phyloP scores from a whole-genome alignment of 92 coral and sea anemone genomes.

The Nematostella vectensis region DNA sequence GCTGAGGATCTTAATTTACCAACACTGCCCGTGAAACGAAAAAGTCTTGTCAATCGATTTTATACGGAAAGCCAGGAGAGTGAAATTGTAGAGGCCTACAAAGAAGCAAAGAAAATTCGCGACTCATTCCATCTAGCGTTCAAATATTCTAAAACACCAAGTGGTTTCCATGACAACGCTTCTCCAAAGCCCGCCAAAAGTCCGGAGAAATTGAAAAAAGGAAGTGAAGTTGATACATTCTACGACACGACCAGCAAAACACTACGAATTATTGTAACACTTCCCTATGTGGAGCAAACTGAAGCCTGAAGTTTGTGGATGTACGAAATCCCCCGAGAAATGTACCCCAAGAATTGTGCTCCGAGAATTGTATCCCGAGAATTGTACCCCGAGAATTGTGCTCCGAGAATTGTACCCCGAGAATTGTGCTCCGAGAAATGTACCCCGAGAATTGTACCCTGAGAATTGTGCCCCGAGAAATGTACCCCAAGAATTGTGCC shows the following conservation, averaged over 20 bases:
- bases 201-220: neutral
- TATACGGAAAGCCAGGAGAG: slow-evolving; percentile 12
- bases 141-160: slow-evolving; percentile 11
- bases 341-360: too few relatives aligned
- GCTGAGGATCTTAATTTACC: slow-evolving; percentile 7
- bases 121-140: slow-evolving; percentile 27
- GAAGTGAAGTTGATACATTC: neutral
- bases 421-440: too few relatives aligned
- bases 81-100: slow-evolving; percentile 18
- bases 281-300: slow-evolving; percentile 5
- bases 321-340: too few relatives aligned
- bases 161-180: neutral
- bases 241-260: slow-evolving; percentile 8
- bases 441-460: too few relatives aligned
- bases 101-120: slow-evolving; percentile 20
- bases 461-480: too few relatives aligned
- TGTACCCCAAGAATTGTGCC: too few relatives aligned
- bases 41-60: slow-evolving; percentile 10
- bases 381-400: too few relatives aligned
- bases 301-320: too few relatives aligned
- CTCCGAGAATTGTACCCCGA: too few relatives aligned
- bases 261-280: slow-evolving; percentile 14
- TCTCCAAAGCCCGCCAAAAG: neutral
- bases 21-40: slow-evolving; percentile 14
- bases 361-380: too few relatives aligned